Percentiles rank a stretch among this genome's conserved stretches.
phyloP scores from a whole-genome alignment of 1,140 invertebrate genomes.

The Conus betulinus region DNA sequence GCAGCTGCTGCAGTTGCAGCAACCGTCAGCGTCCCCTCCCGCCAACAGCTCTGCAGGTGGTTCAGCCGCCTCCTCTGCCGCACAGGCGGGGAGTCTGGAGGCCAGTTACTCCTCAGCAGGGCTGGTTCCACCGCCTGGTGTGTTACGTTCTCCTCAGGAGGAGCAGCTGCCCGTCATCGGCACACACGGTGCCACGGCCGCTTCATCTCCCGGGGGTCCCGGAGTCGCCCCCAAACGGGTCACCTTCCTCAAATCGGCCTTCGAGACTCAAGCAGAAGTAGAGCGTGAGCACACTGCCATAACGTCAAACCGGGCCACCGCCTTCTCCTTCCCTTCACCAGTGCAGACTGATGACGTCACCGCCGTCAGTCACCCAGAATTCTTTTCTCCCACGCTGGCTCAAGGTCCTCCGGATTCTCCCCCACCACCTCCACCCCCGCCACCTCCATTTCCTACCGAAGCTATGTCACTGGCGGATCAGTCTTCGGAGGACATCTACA shows the following conservation, averaged over 20 bases:
- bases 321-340: constrained; percentile 33
- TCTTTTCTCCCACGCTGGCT: not conserved
- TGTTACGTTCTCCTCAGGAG: not conserved
- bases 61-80: not conserved
- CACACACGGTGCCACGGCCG: constrained; percentile 35
- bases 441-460: constrained; percentile 37
- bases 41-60: not conserved
- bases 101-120: constrained; percentile 23
- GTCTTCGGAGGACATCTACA: constrained; percentile 20
- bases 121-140: not conserved
- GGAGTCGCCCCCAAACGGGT: constrained; percentile 34
- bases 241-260: constrained; percentile 39
- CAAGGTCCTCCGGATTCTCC: constrained; percentile 20
- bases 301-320: not conserved
- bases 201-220: constrained; percentile 26
- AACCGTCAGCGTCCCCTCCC: not conserved
- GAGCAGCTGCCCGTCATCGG: not conserved
- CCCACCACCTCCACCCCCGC: constrained; percentile 34
- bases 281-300: not conserved
- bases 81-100: constrained; percentile 14
- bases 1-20: constrained; percentile 53
- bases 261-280: constrained; percentile 12
- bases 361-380: not conserved
- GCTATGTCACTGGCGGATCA: constrained; percentile 20
- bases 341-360: constrained; percentile 3